Percentiles rank a stretch among this genome's conserved stretches.
phyloP scores from a whole-genome alignment of 2,797 vertebrate genomes.

The Melanotaenia trifasciata region DNA sequence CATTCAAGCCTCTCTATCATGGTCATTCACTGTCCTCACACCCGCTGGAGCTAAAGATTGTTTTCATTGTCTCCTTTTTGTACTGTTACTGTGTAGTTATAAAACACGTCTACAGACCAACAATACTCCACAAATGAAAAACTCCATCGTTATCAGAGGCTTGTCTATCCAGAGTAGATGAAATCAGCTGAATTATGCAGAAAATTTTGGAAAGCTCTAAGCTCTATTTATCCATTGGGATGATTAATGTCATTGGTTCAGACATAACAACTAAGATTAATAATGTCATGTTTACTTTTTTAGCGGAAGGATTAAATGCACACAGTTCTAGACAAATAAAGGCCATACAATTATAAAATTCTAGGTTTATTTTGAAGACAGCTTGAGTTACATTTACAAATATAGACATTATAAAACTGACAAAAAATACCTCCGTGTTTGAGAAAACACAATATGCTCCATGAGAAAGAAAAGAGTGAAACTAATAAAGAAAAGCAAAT shows the following conservation, averaged over 20 bases:
- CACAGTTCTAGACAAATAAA: too few relatives aligned
- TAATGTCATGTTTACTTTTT: not conserved
- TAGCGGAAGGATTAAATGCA: not conserved
- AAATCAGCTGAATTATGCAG: not conserved
- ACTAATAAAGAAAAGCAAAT: not conserved
- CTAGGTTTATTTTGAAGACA: not conserved
- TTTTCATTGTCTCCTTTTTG: not conserved
- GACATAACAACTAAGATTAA: not conserved
- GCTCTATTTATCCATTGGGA: not conserved
- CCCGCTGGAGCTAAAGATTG: not conserved
- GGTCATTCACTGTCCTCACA: not conserved
- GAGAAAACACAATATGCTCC: not conserved
- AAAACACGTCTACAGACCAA: not conserved
- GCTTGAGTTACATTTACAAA: not conserved
- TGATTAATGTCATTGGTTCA: not conserved
- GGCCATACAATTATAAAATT: too few relatives aligned
- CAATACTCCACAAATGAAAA: not conserved
- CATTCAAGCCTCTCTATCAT: not conserved
- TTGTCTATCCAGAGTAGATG: not conserved
- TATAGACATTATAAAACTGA: not conserved
- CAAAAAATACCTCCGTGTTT: not conserved
- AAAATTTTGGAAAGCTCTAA: not conserved
- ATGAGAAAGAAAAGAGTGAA: not conserved
- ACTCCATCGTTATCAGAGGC: not conserved
- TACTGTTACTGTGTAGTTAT: not conserved